Evolutionary conservation across 2,888 invertebrate genomes (phyloP), one percentile per base, ranked within the genome.

Genomic region (Tachina grossa): DNA sequence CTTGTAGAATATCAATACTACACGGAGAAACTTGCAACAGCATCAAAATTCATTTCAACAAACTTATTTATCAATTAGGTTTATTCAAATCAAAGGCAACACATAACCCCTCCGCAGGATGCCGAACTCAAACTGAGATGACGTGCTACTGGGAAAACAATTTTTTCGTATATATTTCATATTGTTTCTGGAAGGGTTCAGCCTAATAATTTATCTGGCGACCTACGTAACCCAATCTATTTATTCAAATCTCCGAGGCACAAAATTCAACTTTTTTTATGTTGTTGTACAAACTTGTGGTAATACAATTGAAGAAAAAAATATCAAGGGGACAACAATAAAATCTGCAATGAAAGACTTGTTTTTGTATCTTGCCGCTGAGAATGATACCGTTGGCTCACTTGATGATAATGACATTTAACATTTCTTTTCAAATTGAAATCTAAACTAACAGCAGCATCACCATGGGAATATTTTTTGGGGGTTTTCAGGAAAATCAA

Each of bases 251-350:
- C 65, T n/a, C 45, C 9, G 22, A 47, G 31, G 16, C 11, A 43
- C 3, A 61, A 61, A 41, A 41, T 6, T 31, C 22, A 31, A 9
- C 47, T 9, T 19, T 49, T 19, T 39, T 11, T 9, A n/a, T 9
- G 41, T 69, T 55, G 49, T 49, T 49, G 13, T 11, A 47, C 39
- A 11, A 59, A 47, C 14, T n/a, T 55, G 0, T 43, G 49, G n/a
- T 43, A 63, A 45, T 22, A 68, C 39, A 83, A 83, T 78, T 83
- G 55, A 11, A 74, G n/a, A 66, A 66, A 74, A 11, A 74, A 66
- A 66, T 68, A 68, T 74, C 68, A 57, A 71, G 49, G 41, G n/a
- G 1, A 55, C 6, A 49, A 9, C 22, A 57, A 57, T 65, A 11
- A 72, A 22, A 31, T 55, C 53, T 47, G 41, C 11, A 65, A 31